Conservation (phyloP, 2,797 vertebrate species). For the Prunella strophiata region DNA sequence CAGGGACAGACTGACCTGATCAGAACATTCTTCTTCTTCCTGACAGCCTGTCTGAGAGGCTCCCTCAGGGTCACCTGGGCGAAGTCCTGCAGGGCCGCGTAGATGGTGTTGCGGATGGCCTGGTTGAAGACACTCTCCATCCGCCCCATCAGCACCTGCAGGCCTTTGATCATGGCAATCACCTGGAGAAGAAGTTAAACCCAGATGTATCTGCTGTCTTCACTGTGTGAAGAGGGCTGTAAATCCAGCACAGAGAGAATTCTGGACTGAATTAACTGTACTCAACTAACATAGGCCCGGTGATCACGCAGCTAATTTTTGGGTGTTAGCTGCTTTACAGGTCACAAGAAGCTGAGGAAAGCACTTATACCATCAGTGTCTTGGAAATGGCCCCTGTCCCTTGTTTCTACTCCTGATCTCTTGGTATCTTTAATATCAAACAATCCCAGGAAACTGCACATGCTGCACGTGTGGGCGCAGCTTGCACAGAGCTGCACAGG, state of each 20-base stretch:
- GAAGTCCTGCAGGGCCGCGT: constrained; percentile 96
- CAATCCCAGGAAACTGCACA: neutral
- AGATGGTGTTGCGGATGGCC: constrained; percentile 98
- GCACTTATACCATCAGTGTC: neutral
- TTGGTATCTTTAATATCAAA: neutral
- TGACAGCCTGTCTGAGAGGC: constrained; percentile 94
- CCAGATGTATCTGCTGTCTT: neutral
- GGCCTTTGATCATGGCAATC: constrained; percentile 99
- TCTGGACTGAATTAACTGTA: neutral
- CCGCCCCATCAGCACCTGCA: constrained; percentile 97
- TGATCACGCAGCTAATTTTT: neutral
- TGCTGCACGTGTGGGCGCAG: neutral
- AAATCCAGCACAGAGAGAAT: neutral
- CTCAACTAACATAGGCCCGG: neutral
- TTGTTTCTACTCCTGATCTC: neutral
- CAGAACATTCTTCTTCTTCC: constrained; percentile 98
- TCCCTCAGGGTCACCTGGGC: constrained; percentile 95
- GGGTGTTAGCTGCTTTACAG: neutral
- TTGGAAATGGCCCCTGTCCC: neutral
- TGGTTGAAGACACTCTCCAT: constrained; percentile 99
- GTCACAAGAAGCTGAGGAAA: neutral
- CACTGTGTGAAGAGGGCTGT: neutral
- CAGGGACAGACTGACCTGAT: constrained; percentile 81
- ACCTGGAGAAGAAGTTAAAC: constrained; percentile 67
- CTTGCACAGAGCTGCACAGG: neutral